Evolutionary conservation across 2,888 invertebrate species (phyloP), one percentile per base, ranked within the genome.

Genomic region (Xanthorhoe spadicearia): DNA sequence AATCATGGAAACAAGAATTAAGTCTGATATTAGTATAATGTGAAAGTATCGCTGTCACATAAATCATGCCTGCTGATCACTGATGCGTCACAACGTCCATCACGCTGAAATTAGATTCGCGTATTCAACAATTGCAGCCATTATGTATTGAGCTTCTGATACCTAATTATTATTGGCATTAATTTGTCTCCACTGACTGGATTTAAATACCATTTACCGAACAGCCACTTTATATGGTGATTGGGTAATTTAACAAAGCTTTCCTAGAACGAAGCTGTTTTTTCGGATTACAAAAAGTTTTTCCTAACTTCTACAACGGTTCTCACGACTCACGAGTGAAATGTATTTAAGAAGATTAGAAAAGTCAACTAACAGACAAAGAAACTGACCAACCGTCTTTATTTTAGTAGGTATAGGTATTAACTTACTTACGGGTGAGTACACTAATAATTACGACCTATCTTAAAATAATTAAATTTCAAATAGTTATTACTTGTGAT

Each of bases 201-300:
- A 82, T 84, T 83, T 83, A 83, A 83, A 83, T 76, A 71, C 80
- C 83, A 81, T 84, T 85, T 81, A 79, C 81, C 82, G 76, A 81
- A 77, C 78, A 83, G 80, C 83, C 85, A 85, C 86, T 87, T 88
- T 87, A 83, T 87, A 87, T 88, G 87, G 83, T 88, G 88, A 88
- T 88, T 88, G 81, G 84, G 85, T 84, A 82, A 88, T 88, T 87
- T 81, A 83, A 81, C 79, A 81, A 80, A 83, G 83, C 81, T 80
- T 81, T 74, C 77, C 77, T 78, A 76, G 76, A 74, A 80, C 76
- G 74, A 77, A 80, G 80, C 84, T 79, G 78, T 82, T 81, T 81
- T 79, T 77, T 73, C 73, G 74, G 74, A 81, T 81, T 83, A 77
- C 72, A 71, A 65, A 71, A 73, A 74, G 70, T 72, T 70, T 61